Evolutionary conservation across 2,888 invertebrate genomes (phyloP).

Genomic region (Parapristionchus giblindavisi): DNA sequence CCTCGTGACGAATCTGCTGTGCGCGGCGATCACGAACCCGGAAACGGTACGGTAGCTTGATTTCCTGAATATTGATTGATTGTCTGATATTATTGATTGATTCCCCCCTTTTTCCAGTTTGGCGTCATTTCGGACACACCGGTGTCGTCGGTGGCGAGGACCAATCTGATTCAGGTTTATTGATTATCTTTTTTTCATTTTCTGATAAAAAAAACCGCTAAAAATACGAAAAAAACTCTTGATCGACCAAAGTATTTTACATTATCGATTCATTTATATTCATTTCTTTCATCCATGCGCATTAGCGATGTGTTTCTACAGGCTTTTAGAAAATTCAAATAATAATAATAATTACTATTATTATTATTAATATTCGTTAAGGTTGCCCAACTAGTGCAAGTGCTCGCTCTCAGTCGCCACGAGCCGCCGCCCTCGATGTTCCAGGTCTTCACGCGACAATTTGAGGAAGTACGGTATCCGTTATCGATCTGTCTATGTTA

Average conservation of each 20-base stretch:
- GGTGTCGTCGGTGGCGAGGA: constrained; percentile 85
- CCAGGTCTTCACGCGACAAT: constrained; percentile 71
- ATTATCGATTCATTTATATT: too few species aligned
- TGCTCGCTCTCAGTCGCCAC: constrained; percentile 83
- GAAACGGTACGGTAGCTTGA: constrained; percentile 73
- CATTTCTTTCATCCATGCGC: too few species aligned
- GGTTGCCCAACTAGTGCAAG: constrained; percentile 84
- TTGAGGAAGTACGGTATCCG: constrained; percentile 43
- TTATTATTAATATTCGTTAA: too few species aligned
- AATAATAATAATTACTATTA: too few species aligned
- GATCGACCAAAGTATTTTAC: too few species aligned
- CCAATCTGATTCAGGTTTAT: constrained; percentile 77
- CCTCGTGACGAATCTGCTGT: constrained; percentile 90
- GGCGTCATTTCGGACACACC: constrained; percentile 84
- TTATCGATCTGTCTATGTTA: too few species aligned
- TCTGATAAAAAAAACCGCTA: too few species aligned
- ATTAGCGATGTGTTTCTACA: too few species aligned
- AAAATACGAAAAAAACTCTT: too few species aligned
- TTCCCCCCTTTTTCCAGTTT: constrained; percentile 24
- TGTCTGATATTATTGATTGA: too few species aligned
- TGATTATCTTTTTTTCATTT: too few species aligned
- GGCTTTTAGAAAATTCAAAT: too few species aligned
- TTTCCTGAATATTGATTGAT: not conserved
- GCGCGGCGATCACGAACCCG: constrained; percentile 94
- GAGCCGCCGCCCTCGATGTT: constrained; percentile 82